Conservation (phyloP, 2,888 invertebrate genomes). For the Sinodicranocentrus sp. region DNA sequence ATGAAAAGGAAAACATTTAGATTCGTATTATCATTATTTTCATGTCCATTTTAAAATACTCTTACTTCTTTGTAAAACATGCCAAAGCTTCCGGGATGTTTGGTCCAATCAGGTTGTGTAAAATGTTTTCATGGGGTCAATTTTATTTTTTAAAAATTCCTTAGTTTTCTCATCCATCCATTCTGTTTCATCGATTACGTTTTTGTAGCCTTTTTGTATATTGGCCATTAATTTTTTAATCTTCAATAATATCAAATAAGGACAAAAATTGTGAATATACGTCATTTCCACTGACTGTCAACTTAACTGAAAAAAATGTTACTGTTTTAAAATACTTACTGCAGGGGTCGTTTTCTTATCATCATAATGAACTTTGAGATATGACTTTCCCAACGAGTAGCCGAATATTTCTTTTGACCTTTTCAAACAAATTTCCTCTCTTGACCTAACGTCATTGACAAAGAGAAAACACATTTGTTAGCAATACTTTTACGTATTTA, state of each 20-base stretch:
- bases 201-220: conserved; percentile 29
- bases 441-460: neutral
- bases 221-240: conserved; percentile 22
- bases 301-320: neutral
- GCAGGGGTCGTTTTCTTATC: conserved; percentile 20
- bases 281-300: neutral
- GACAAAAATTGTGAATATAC: no score
- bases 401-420: conserved; percentile 39
- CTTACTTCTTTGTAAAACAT: conserved; percentile 42
- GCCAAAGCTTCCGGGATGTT: neutral
- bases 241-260: no score
- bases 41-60: no score
- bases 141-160: conserved; percentile 45
- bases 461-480: no score
- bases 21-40: no score
- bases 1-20: neutral
- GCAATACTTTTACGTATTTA: no score
- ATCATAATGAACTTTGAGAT: conserved; percentile 31
- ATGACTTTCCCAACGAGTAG: conserved; percentile 37
- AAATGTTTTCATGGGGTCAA: conserved; percentile 35
- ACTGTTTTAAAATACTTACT: no score
- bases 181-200: conserved; percentile 7
- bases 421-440: conserved; percentile 2
- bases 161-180: conserved; percentile 54
- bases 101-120: conserved; percentile 27